A percentile compares a stretch with the other conserved stretches of the same genome.
Evolutionary conservation across 2,797 vertebrate genomes (phyloP).

Genomic region (Anas capensis): DNA sequence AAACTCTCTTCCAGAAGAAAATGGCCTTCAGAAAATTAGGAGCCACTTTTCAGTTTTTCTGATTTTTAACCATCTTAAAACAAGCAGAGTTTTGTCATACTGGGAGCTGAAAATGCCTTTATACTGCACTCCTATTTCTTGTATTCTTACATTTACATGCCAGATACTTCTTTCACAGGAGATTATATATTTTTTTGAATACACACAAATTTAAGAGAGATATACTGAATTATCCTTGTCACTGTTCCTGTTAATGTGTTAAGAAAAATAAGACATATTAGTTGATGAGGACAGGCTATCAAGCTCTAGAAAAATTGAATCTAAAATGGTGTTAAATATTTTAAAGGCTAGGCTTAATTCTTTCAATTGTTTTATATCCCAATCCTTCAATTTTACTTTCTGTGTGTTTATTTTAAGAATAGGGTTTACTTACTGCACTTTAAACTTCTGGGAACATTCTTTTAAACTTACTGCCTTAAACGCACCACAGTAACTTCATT

Average conservation of each 20-base stretch:
- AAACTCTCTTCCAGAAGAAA: background rate
- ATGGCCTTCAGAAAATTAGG: background rate
- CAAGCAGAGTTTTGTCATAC: background rate
- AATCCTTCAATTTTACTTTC: background rate
- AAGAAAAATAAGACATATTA: background rate
- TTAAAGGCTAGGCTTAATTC: background rate
- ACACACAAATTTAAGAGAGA: background rate
- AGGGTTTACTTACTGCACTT: background rate
- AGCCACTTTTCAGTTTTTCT: background rate
- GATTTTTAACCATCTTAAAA: background rate
- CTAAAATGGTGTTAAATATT: background rate
- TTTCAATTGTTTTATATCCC: background rate
- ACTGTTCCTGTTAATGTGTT: background rate
- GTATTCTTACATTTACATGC: background rate
- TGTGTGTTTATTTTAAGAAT: background rate
- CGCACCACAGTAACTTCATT: background rate
- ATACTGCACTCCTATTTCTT: background rate
- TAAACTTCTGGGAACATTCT: background rate
- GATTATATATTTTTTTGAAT: background rate
- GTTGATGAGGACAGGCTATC: background rate
- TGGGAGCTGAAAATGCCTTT: background rate
- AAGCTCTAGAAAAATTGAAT: background rate
- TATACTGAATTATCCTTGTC: background rate
- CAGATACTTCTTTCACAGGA: background rate
- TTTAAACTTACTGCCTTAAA: background rate